Evolutionary conservation across 2,113 vertebrate genomes (phyloP).

Genomic region (Rhabdornis inornatus): DNA sequence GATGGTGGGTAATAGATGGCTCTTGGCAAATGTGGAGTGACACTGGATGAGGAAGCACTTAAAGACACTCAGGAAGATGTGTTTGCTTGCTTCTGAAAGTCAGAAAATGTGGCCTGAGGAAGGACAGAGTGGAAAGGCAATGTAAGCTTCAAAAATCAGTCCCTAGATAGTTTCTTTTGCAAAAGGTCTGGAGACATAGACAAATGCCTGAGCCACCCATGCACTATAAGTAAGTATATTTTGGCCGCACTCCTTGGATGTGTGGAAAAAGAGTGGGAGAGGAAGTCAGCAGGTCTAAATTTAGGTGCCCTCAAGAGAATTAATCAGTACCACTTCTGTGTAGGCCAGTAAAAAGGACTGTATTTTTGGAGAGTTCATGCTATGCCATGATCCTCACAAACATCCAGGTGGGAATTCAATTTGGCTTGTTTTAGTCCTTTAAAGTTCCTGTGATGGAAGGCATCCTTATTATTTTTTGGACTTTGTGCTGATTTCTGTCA

Average conservation of each 20-base stretch:
- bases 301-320: not conserved
- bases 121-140: not conserved
- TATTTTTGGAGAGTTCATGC: not conserved
- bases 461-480: not conserved
- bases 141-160: not conserved
- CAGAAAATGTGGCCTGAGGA: not conserved
- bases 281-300: not conserved
- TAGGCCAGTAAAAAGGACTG: not conserved
- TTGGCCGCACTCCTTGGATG: not conserved
- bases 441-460: not conserved
- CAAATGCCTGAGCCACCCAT: not conserved
- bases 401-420: not conserved
- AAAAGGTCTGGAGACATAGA: not conserved
- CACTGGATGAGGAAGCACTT: not conserved
- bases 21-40: not conserved
- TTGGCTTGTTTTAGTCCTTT: not conserved
- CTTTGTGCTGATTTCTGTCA: not conserved
- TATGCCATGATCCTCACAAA: not conserved
- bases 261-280: not conserved
- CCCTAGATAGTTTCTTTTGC: not conserved
- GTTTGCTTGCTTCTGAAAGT: not conserved
- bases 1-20: accelerated
- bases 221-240: not conserved
- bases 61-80: not conserved
- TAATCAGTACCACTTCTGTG: not conserved